Evolutionary conservation across 2,888 invertebrate species (phyloP).

Genomic region (Acronicta psi): DNA sequence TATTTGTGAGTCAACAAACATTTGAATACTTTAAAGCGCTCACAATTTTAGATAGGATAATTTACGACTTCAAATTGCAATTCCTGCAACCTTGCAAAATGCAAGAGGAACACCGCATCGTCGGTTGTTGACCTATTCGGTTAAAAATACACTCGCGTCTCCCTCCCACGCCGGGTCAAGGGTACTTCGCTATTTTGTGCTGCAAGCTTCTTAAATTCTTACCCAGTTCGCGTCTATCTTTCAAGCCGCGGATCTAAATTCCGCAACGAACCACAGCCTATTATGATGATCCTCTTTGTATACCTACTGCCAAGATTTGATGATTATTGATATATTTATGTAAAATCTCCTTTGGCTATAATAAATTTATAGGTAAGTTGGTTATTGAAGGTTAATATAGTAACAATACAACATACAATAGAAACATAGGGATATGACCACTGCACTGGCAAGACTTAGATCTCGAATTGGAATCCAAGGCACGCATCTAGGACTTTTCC

Average conservation of each 20-base stretch:
- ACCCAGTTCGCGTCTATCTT: conserved; percentile 25
- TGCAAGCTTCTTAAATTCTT: conserved; percentile 58
- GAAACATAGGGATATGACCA: too few relatives aligned
- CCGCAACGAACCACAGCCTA: conserved; percentile 21
- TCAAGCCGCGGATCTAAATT: conserved; percentile 31
- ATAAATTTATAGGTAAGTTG: too few relatives aligned
- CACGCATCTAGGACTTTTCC: too few relatives aligned
- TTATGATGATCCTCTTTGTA: conserved; percentile 15
- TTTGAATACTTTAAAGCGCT: conserved; percentile 10
- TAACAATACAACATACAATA: too few relatives aligned
- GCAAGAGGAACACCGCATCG: conserved; percentile 62
- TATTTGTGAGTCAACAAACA: conserved; percentile 14
- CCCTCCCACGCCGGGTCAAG: conserved; percentile 82
- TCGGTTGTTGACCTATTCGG: conserved; percentile 76
- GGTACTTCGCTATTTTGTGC: conserved; percentile 66
- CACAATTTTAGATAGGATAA: conserved; percentile 49
- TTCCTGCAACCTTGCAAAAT: conserved; percentile 64
- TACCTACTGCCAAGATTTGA: conserved; percentile 50
- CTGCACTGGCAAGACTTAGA: too few relatives aligned
- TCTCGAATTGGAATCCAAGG: too few relatives aligned
- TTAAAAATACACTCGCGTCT: conserved; percentile 77
- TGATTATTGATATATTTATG: conserved; percentile 1
- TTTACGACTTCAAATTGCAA: conserved; percentile 52
- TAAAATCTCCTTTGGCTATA: background rate
- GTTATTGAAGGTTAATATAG: too few relatives aligned